phyloP scores from a whole-genome alignment of 2,113 vertebrate species.

The Megaceryle torquata region DNA sequence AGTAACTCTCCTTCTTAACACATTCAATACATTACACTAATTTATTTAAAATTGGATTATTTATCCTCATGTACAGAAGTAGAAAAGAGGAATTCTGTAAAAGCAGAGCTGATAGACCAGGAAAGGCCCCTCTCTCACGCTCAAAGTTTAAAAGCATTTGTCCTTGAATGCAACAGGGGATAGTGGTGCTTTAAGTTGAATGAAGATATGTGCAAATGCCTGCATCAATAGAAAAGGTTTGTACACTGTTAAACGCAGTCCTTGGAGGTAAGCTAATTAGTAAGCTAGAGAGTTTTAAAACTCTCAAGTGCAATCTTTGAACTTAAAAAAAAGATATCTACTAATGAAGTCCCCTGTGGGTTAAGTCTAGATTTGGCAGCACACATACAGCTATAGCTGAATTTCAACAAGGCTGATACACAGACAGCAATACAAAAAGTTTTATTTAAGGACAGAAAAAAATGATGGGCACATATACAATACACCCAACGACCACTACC shows the following conservation, averaged over 20 bases:
- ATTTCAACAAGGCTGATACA: constrained; percentile 61
- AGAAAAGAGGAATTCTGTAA: not conserved
- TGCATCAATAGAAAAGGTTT: constrained; percentile 76
- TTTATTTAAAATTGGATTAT: constrained; percentile 24
- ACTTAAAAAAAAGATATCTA: constrained; percentile 73
- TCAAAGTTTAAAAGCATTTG: constrained; percentile 28
- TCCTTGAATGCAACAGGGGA: constrained; percentile 61
- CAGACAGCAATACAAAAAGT: constrained; percentile 1
- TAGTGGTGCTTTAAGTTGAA: constrained; percentile 49
- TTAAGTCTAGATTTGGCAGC: constrained; percentile 58
- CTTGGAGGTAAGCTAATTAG: constrained; percentile 79
- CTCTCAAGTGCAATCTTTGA: constrained; percentile 77
- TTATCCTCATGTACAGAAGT: not conserved
- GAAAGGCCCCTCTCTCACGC: not conserved
- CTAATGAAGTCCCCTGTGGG: constrained; percentile 79
- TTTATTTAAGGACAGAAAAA: not conserved
- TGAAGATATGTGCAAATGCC: constrained; percentile 53
- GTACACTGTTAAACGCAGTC: constrained; percentile 70
- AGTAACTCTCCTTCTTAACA: not conserved
- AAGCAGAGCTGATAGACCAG: not conserved
- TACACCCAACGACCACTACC: not conserved
- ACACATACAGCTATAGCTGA: constrained; percentile 32
- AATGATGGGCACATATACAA: not conserved
- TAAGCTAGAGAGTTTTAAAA: constrained; percentile 77
- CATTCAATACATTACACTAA: not conserved